These are phyloP conservation scores for Choreutis nemorana DNA, from an alignment of 2,888 invertebrate species.

Conservation along the genomic window DNA sequence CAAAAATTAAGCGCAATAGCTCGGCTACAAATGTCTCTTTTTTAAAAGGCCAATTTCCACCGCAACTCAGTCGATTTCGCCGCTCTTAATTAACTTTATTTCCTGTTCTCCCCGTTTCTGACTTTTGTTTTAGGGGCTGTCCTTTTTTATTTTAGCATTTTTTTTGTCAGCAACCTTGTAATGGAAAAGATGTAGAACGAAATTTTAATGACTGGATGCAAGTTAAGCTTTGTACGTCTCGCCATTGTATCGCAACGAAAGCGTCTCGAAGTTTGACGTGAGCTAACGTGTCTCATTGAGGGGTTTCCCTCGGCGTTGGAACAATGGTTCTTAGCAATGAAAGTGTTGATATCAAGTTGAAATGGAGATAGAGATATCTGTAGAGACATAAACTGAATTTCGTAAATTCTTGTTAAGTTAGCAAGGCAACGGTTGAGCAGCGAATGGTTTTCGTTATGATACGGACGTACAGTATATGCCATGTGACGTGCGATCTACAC, in stretches of 20 bases:
- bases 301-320: constrained; percentile 25
- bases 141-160: constrained; percentile 55
- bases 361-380: constrained; percentile 4
- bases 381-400: no score
- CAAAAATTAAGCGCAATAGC: constrained; percentile 66
- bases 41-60: constrained; percentile 65
- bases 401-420: no score
- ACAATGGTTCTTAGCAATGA: constrained; percentile 27
- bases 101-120: constrained; percentile 60
- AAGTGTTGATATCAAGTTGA: not conserved
- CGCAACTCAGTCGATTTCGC: constrained; percentile 66
- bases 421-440: no score
- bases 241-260: constrained; percentile 42
- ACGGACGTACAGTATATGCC: no score
- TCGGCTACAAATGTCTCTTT: constrained; percentile 64
- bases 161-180: constrained; percentile 62
- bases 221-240: constrained; percentile 54
- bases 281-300: constrained; percentile 35
- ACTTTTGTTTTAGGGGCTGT: constrained; percentile 56
- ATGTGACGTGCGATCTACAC: no score
- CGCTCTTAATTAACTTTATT: constrained; percentile 67
- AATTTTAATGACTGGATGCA: constrained; percentile 62
- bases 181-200: constrained; percentile 64
- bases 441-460: no score
- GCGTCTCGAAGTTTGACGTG: constrained; percentile 40